These are phyloP conservation scores for Arothron firmamentum DNA, from an alignment of 2,113 vertebrate genomes.

Conservation along the genomic window DNA sequence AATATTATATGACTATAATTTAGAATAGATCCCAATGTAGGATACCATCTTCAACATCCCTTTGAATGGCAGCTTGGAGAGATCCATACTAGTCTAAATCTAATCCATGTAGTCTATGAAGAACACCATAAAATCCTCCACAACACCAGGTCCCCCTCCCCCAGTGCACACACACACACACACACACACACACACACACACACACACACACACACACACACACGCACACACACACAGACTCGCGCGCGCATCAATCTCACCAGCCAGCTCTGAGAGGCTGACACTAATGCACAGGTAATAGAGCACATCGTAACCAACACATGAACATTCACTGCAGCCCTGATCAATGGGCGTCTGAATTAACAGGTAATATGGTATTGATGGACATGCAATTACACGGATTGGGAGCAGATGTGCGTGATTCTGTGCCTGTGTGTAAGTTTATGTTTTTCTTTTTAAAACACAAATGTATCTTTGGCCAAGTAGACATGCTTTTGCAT, in stretches of 20 bases:
- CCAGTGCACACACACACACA: no score
- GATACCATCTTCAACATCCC: background rate
- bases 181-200: no score
- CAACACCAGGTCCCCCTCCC: background rate
- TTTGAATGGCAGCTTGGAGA: constrained; percentile 3
- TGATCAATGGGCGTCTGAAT: constrained; percentile 73
- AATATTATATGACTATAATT: no score
- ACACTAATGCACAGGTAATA: constrained; percentile 64
- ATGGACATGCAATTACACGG: constrained; percentile 54
- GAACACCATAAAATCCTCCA: constrained; percentile 25
- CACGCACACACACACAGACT: no score
- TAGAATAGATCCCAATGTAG: no score
- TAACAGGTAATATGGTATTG: constrained; percentile 77
- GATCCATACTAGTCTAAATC: constrained; percentile 36
- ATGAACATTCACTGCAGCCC: constrained; percentile 47
- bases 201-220: no score
- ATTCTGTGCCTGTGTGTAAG: constrained; percentile 1
- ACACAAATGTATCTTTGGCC: constrained; percentile 61
- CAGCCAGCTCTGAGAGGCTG: constrained; percentile 27
- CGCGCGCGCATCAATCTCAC: constrained; percentile 17
- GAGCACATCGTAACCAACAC: constrained; percentile 63
- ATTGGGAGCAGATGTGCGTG: constrained; percentile 33
- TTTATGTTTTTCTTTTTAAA: constrained; percentile 54
- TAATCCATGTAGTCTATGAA: constrained; percentile 31
- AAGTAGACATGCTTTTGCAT: constrained; percentile 47